phyloP scores from a whole-genome alignment of 2,888 invertebrate species.

The Camptogramma bilineatum region DNA sequence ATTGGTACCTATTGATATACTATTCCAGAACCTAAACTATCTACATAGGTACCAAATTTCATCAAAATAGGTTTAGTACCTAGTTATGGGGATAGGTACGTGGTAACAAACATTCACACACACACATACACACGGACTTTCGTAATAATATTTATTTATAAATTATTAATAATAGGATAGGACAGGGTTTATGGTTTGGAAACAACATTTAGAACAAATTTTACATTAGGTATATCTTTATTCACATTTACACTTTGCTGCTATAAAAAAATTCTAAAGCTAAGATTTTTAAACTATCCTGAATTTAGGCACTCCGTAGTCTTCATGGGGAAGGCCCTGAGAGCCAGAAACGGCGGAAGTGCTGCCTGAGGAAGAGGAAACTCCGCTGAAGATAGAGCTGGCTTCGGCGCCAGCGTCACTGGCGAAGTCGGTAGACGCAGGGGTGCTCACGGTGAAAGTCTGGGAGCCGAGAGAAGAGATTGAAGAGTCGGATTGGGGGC shows the following conservation, averaged over 20 bases:
- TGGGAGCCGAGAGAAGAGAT: conserved; percentile 15
- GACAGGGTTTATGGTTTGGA: not conserved
- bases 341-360: conserved; percentile 65
- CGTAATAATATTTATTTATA: too few relatives aligned
- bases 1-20: too few relatives aligned
- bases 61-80: too few relatives aligned
- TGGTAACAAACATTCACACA: too few relatives aligned
- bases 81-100: too few relatives aligned
- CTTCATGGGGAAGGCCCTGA: conserved; percentile 77
- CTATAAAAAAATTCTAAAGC: conserved; percentile 18
- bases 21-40: too few relatives aligned
- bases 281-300: conserved; percentile 47
- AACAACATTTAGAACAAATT: not conserved
- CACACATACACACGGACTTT: too few relatives aligned
- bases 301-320: conserved; percentile 75
- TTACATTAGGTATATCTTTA: conserved; percentile 31
- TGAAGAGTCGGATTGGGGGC: conserved; percentile 27
- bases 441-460: conserved; percentile 9
- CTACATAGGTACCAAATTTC: too few relatives aligned
- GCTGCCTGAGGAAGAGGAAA: conserved; percentile 39
- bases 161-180: too few relatives aligned
- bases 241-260: conserved; percentile 22
- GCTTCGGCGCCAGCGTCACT: conserved; percentile 16
- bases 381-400: conserved; percentile 37
- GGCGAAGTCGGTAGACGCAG: conserved; percentile 7